Conservation (phyloP, 1,140 invertebrate species). For the Heliconius nattereri region DNA sequence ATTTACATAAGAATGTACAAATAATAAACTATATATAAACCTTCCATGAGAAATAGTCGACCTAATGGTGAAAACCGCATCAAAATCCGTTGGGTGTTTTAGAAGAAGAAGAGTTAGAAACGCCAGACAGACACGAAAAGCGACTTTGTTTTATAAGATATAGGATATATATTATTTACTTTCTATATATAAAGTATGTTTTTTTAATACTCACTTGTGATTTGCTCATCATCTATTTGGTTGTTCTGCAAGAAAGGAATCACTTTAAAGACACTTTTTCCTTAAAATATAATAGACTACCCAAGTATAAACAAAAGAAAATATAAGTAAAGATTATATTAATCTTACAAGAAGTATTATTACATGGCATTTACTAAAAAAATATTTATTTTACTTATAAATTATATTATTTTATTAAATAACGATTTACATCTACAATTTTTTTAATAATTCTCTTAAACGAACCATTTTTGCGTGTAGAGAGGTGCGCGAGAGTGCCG, state of each 20-base stretch:
- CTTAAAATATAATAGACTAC: not conserved
- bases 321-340: not conserved
- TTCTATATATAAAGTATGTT: not conserved
- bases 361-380: not conserved
- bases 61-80: too few relatives aligned
- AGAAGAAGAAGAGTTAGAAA: too few relatives aligned
- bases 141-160: too few relatives aligned
- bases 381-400: not conserved
- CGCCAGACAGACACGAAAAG: too few relatives aligned
- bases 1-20: too few relatives aligned
- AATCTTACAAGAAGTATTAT: too few relatives aligned
- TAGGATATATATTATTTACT: too few relatives aligned
- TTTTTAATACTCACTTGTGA: conserved; percentile 82
- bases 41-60: too few relatives aligned
- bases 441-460: not conserved
- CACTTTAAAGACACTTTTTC: not conserved
- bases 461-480: conserved; percentile 53
- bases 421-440: not conserved
- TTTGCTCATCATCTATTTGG: conserved; percentile 83
- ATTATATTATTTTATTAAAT: too few relatives aligned
- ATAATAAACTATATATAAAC: too few relatives aligned
- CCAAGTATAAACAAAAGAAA: not conserved
- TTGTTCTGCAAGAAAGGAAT: conserved; percentile 69
- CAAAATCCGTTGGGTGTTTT: too few relatives aligned
- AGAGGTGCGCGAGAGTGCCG: not conserved